Percentiles rank a stretch among this genome's conserved stretches.
Conservation (phyloP, 2,888 invertebrate genomes). For the Drosophila glabriapex region DNA sequence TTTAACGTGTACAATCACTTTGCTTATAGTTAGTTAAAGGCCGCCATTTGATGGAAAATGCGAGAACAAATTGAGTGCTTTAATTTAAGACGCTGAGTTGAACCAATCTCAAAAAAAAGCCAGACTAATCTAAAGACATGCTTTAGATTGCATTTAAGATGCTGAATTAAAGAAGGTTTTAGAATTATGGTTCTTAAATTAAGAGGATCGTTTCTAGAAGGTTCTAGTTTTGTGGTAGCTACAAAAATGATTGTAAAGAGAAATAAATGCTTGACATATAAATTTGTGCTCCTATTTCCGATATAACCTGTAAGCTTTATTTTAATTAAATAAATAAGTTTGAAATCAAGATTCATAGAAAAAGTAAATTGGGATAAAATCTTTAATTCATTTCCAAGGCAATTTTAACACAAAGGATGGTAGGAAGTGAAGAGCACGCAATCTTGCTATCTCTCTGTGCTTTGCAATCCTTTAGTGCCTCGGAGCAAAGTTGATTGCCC, state of each 20-base stretch:
- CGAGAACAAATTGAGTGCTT: background rate
- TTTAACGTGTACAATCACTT: background rate
- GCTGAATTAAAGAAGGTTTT: background rate
- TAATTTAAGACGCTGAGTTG: background rate
- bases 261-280: background rate
- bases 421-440: background rate
- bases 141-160: background rate
- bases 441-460: constrained; percentile 2
- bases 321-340: background rate
- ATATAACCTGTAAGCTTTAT: background rate
- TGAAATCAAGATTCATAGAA: background rate
- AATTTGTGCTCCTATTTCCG: background rate
- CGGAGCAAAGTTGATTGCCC: constrained; percentile 56
- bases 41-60: background rate
- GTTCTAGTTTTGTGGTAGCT: background rate
- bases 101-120: fast-evolving
- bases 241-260: background rate
- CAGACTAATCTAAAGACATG: fast-evolving
- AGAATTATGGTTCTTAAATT: background rate
- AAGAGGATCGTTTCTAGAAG: background rate
- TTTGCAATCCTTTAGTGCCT: constrained; percentile 38
- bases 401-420: background rate
- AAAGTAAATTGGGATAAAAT: background rate
- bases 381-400: background rate
- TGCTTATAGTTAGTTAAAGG: background rate